Conservation (phyloP, 2,888 invertebrate genomes). For the Panopea generosa region DNA sequence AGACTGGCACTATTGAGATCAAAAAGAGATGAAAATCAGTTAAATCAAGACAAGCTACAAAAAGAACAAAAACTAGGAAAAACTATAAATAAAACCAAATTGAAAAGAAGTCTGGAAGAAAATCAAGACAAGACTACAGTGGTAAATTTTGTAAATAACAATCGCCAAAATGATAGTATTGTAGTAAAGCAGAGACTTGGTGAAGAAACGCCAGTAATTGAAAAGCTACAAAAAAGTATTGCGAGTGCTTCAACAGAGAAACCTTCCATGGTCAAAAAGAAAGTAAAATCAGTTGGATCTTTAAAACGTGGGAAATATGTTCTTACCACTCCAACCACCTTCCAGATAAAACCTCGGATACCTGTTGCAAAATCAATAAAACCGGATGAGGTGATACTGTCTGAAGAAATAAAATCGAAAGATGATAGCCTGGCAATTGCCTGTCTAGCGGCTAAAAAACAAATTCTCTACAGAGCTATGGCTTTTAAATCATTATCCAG, state of each 20-base stretch:
- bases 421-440: slow-evolving; percentile 10
- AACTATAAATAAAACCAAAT: no score
- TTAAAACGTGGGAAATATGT: slow-evolving; percentile 18
- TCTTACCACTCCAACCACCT: slow-evolving; percentile 17
- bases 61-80: no score
- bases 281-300: neutral
- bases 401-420: neutral
- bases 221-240: no score
- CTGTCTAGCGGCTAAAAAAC: slow-evolving; percentile 19
- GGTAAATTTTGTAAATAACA: no score
- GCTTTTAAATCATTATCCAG: slow-evolving; percentile 13
- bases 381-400: neutral
- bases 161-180: no score
- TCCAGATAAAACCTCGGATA: slow-evolving; percentile 4
- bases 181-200: no score
- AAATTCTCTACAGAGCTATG: slow-evolving; percentile 18
- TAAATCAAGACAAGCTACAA: no score
- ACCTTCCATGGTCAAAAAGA: neutral
- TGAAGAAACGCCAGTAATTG: no score
- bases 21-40: neutral
- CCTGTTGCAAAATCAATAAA: no score
- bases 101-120: no score
- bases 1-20: neutral
- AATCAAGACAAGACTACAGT: no score
- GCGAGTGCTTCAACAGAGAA: neutral